These are phyloP conservation scores for Jaculus jaculus DNA, from an alignment of 2,113 vertebrate species.

Conservation along the genomic window DNA sequence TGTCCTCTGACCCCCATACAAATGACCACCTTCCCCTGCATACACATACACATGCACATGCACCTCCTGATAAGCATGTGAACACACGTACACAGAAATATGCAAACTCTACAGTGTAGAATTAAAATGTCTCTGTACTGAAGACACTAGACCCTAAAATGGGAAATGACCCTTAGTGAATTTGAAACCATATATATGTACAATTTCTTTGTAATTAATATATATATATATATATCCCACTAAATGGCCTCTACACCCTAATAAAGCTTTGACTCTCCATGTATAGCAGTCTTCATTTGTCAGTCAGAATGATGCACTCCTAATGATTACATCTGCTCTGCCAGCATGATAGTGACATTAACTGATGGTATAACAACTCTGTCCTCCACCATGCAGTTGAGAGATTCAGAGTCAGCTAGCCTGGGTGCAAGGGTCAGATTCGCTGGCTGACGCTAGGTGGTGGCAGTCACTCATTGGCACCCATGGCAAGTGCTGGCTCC, in stretches of 20 bases:
- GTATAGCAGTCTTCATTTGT: background rate
- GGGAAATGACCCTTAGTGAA: background rate
- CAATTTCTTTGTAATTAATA: too few species aligned
- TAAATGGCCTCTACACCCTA: background rate
- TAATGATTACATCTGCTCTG: conserved; percentile 13
- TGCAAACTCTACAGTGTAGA: background rate
- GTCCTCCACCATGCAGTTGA: background rate
- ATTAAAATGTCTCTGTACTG: background rate
- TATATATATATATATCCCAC: background rate
- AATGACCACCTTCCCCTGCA: too few species aligned
- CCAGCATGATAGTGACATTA: background rate
- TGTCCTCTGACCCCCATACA: too few species aligned
- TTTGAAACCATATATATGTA: background rate
- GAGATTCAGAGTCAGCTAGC: background rate
- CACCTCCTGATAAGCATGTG: too few species aligned
- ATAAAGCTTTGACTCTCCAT: background rate
- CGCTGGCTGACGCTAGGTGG: background rate
- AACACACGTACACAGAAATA: too few species aligned
- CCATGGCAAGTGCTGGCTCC: background rate
- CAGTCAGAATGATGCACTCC: background rate
- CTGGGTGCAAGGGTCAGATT: background rate
- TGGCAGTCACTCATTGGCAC: background rate
- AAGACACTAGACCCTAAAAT: background rate
- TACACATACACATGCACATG: too few species aligned
- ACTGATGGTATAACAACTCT: background rate